Percentiles rank a stretch among this genome's conserved stretches.
phyloP scores from a whole-genome alignment of 92 coral and sea anemone genomes.

The Porites cylindrica region DNA sequence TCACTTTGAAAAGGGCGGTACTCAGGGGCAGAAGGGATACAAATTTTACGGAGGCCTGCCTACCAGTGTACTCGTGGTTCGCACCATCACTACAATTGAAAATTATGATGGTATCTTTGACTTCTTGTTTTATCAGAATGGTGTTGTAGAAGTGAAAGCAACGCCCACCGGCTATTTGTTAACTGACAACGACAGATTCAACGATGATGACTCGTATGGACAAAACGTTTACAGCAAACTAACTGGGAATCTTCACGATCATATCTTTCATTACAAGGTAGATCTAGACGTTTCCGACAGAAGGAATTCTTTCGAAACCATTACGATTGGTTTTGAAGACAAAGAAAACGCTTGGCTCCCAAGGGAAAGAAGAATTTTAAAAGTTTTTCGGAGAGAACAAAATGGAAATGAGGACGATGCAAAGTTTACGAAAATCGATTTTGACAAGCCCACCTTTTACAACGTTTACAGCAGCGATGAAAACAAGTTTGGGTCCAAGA shows the following conservation, averaged over 20 bases:
- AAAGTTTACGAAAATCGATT: constrained; percentile 56
- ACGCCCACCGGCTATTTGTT: constrained; percentile 78
- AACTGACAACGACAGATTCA: constrained; percentile 60
- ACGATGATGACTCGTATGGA: constrained; percentile 46
- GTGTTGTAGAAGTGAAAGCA: constrained; percentile 83
- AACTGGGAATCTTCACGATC: constrained; percentile 77
- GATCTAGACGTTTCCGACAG: constrained; percentile 76
- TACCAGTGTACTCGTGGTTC: constrained; percentile 72
- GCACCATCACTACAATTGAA: constrained; percentile 76
- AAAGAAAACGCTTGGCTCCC: constrained; percentile 59
- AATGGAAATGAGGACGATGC: constrained; percentile 76
- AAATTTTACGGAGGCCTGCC: constrained; percentile 86
- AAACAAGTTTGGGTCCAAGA: constrained; percentile 69
- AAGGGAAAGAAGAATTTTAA: constrained; percentile 33
- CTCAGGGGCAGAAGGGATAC: constrained; percentile 43
- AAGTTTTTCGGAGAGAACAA: constrained; percentile 49
- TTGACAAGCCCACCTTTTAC: constrained; percentile 74
- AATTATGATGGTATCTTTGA: constrained; percentile 91
- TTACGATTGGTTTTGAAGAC: constrained; percentile 60
- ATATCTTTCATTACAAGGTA: constrained; percentile 80
- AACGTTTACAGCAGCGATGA: constrained; percentile 64
- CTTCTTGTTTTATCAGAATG: constrained; percentile 89
- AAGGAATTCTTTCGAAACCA: constrained; percentile 75
- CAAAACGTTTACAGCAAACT: constrained; percentile 65
- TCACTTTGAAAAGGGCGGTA: constrained; percentile 80